These are phyloP conservation scores for Acleris cristana DNA, from an alignment of 2,888 invertebrate species.

Conservation along the genomic window DNA sequence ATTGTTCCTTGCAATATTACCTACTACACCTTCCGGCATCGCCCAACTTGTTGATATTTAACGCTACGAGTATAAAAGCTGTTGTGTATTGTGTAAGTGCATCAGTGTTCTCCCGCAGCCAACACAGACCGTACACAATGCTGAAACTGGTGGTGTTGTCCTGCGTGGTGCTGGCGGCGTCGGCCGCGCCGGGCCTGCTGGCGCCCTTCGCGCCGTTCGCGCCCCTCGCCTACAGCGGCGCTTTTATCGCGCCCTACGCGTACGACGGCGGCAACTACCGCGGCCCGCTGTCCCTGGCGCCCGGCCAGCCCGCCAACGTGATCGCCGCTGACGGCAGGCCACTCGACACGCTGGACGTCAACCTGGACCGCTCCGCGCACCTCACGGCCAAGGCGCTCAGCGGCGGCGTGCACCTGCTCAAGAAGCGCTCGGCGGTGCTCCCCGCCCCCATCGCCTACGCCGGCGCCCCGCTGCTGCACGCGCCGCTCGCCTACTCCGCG, in stretches of 20 bases:
- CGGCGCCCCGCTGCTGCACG: constrained; percentile 40
- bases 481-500: constrained; percentile 46
- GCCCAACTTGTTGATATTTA: constrained; percentile 55
- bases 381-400: constrained; percentile 65
- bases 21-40: constrained; percentile 55
- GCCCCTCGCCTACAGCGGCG: constrained; percentile 49
- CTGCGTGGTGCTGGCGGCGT: constrained; percentile 80
- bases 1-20: constrained; percentile 1
- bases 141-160: constrained; percentile 84
- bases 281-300: constrained; percentile 67
- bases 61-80: constrained; percentile 64
- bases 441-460: constrained; percentile 38
- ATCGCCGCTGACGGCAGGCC: constrained; percentile 73
- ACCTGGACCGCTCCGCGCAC: constrained; percentile 74
- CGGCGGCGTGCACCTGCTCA: constrained; percentile 60
- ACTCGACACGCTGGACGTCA: constrained; percentile 74
- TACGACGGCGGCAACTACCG: constrained; percentile 57
- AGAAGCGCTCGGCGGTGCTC: constrained; percentile 52
- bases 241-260: constrained; percentile 51
- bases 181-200: constrained; percentile 64
- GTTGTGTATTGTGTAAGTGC: constrained; percentile 52
- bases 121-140: constrained; percentile 78
- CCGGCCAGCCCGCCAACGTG: constrained; percentile 74
- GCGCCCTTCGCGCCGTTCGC: constrained; percentile 50
- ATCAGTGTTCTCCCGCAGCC: constrained; percentile 69